Evolutionary conservation across 92 coral and sea anemone species (phyloP), one percentile per base, ranked within the genome.

Genomic region (Umimayanthus kanabou): DNA sequence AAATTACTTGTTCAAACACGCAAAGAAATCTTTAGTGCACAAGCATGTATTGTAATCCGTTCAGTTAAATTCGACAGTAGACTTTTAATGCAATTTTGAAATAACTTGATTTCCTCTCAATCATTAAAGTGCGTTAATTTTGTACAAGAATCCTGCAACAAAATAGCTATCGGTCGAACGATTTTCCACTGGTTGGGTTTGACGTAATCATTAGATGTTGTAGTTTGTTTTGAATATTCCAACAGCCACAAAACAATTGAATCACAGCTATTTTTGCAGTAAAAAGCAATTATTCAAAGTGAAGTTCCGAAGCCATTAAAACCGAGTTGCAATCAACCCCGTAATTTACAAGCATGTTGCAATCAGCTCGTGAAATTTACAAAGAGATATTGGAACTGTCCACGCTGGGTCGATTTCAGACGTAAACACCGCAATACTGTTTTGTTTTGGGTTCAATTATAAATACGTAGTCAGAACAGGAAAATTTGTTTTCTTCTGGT

Each of bases 1-100:
- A 61, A 70, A 83, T 69, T 45, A 25, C 87, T 83, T 70, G 87
- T 83, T 72, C 25, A 83, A 83, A 83, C 87, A 67, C 28, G 87
- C 15, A 69, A 43, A 16, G 45, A 75, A 70, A 71, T 73, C 8
- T 64, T 26, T 66, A 11, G 26, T 43, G 33, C 30, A 58, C 16
- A 70, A 69, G 29, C 72, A 3, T 39, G 37, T 40, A 10, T 29
- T n/a, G 20, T 23, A 11, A 22, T 65, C 47, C 28, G 74, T 28
- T 15, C 40, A 40, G 6, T 11, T 11, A 33, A 57, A 22, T 57
- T 58, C 11, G 8, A 4, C 43, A 23, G 4, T 14, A 30, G 22
- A 73, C 42, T 29, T 15, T 75, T 25, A 20, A 61, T 20, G 2
- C 8, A 61, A 61, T 61, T 37, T 18, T 39, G 29, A 37, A 73